phyloP scores from a whole-genome alignment of 2,888 invertebrate genomes.

The Caenorhabditis becei region DNA sequence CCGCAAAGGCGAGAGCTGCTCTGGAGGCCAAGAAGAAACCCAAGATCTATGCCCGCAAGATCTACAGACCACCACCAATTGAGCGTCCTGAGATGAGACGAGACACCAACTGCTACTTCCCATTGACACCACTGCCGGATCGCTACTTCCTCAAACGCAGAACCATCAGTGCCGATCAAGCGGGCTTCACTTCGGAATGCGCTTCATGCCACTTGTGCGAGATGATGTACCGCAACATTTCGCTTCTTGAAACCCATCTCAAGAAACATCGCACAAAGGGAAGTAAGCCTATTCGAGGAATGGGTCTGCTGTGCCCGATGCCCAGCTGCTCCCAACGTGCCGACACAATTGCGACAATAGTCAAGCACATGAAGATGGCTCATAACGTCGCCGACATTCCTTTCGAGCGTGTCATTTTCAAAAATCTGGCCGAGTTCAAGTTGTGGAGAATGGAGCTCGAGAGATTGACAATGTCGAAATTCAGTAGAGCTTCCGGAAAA shows the following conservation, averaged over 20 bases:
- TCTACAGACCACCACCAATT: background rate
- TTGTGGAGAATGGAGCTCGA: conserved; percentile 59
- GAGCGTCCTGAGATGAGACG: background rate
- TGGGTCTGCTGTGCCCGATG: conserved; percentile 23
- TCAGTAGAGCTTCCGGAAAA: conserved; percentile 56
- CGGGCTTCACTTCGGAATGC: conserved; percentile 35
- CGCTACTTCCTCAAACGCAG: conserved; percentile 17
- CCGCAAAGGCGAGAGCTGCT: too few species aligned
- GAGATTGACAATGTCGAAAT: conserved; percentile 55
- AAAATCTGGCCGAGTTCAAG: conserved; percentile 53
- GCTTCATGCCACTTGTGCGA: conserved; percentile 8
- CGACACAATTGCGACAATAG: conserved; percentile 56
- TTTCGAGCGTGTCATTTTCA: conserved; percentile 62
- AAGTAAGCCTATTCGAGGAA: background rate
- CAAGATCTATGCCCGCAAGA: too few species aligned
- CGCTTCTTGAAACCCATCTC: conserved; percentile 8
- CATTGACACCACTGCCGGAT: conserved; percentile 41
- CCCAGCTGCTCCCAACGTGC: conserved; percentile 41
- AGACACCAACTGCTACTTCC: background rate
- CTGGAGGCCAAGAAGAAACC: too few species aligned
- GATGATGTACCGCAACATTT: conserved; percentile 11
- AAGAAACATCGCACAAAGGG: conserved; percentile 7
- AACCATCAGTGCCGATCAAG: conserved; percentile 14
- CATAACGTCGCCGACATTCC: conserved; percentile 42
- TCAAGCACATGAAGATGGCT: conserved; percentile 53